phyloP scores from a whole-genome alignment of 2,888 invertebrate genomes.

The Ochropleura leucogaster region DNA sequence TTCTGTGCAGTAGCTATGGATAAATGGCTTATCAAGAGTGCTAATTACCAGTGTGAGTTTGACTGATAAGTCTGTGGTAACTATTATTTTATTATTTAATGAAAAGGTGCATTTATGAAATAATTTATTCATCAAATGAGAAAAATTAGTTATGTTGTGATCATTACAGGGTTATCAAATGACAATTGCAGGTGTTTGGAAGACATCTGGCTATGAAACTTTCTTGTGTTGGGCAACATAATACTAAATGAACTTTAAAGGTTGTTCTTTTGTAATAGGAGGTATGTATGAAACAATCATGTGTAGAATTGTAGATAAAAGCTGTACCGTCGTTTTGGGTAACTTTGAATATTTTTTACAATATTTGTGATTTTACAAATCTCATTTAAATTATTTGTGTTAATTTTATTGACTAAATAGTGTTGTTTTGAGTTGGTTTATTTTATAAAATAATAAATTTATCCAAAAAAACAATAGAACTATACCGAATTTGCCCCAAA shows the following conservation, averaged over 20 bases:
- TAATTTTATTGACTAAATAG: too few species aligned
- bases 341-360: too few species aligned
- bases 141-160: constrained; percentile 1
- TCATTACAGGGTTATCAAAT: constrained; percentile 38
- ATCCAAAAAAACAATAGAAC: too few species aligned
- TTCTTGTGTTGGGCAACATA: constrained; percentile 5
- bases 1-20: constrained; percentile 76
- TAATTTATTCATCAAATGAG: constrained; percentile 22
- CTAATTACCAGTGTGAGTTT: constrained; percentile 71
- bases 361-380: too few species aligned
- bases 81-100: constrained; percentile 58
- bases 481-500: too few species aligned
- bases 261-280: constrained; percentile 31
- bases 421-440: too few species aligned
- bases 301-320: not conserved
- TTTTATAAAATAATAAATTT: too few species aligned
- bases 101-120: constrained; percentile 35
- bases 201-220: constrained; percentile 17
- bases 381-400: too few species aligned
- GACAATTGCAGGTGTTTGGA: not conserved
- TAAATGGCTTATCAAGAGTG: constrained; percentile 76
- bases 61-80: constrained; percentile 68
- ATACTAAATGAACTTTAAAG: constrained; percentile 11
- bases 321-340: too few species aligned
- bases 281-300: constrained; percentile 33